Evolutionary conservation across 2,888 invertebrate genomes (phyloP).

Genomic region (Lapara coniferarum): DNA sequence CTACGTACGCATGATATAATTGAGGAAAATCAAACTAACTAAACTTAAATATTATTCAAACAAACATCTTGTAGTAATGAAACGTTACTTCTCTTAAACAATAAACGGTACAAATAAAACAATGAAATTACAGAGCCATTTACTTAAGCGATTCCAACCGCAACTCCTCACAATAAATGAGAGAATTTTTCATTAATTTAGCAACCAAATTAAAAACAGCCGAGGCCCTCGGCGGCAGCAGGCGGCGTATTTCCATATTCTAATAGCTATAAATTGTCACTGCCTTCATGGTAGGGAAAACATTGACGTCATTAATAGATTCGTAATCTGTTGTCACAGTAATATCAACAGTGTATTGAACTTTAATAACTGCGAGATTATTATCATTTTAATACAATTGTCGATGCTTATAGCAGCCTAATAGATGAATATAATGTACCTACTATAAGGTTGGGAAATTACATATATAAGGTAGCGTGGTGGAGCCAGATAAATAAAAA

Average conservation of each 20-base stretch:
- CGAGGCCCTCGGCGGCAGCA: slow-evolving; percentile 54
- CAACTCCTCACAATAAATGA: slow-evolving; percentile 54
- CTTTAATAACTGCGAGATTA: not conserved
- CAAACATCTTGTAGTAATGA: slow-evolving; percentile 9
- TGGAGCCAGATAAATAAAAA: not conserved
- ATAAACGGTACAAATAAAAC: slow-evolving; percentile 39
- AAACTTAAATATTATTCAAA: not conserved
- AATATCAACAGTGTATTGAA: not conserved
- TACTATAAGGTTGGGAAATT: too few relatives aligned
- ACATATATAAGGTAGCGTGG: too few relatives aligned
- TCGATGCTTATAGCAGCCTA: too few relatives aligned
- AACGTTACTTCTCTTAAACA: slow-evolving; percentile 3
- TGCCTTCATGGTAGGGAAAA: slow-evolving; percentile 43
- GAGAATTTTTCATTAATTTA: slow-evolving; percentile 68
- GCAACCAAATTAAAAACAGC: slow-evolving; percentile 71
- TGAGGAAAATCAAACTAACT: not conserved
- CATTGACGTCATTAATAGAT: slow-evolving; percentile 14
- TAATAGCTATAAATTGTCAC: slow-evolving; percentile 68
- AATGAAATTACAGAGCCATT: slow-evolving; percentile 40
- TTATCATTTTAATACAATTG: too few relatives aligned
- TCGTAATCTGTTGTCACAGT: not conserved
- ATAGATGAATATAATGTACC: too few relatives aligned
- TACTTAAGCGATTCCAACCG: slow-evolving; percentile 36
- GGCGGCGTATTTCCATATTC: slow-evolving; percentile 67
- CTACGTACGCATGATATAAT: not conserved